A percentile compares a stretch with the other conserved stretches of the same genome.
These are phyloP conservation scores for Rhadinocentrus ornatus DNA, from an alignment of 2,797 vertebrate genomes.

Conservation along the genomic window DNA sequence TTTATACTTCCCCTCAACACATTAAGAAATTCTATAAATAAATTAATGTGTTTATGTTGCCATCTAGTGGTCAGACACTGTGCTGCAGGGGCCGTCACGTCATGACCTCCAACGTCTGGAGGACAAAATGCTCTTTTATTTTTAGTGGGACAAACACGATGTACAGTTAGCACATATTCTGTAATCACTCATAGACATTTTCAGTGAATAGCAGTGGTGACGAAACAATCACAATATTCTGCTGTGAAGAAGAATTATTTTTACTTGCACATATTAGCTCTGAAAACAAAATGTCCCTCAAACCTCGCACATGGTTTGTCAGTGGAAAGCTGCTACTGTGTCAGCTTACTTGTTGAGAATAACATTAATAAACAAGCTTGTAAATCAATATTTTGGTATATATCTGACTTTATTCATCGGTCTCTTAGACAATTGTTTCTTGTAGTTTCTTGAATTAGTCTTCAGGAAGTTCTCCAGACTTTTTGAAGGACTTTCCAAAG, in stretches of 20 bases:
- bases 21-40: not conserved
- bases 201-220: not conserved
- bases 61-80: not conserved
- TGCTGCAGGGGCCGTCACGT: not conserved
- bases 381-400: no score
- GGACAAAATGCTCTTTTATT: not conserved
- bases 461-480: not conserved
- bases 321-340: not conserved
- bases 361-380: not conserved
- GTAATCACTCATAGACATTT: not conserved
- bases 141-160: not conserved
- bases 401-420: no score
- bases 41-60: slow-evolving; percentile 9
- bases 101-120: not conserved
- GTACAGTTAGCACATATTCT: not conserved
- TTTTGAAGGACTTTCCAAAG: no score
- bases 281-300: not conserved
- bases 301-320: not conserved
- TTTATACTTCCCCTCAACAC: not conserved
- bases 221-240: not conserved
- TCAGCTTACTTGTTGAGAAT: not conserved
- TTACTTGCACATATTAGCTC: not conserved
- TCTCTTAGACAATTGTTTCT: no score
- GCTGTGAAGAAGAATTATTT: not conserved
- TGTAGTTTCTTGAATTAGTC: no score